These are phyloP conservation scores for Pseudochaenichthys georgianus DNA, from an alignment of 2,797 vertebrate genomes.

Conservation along the genomic window DNA sequence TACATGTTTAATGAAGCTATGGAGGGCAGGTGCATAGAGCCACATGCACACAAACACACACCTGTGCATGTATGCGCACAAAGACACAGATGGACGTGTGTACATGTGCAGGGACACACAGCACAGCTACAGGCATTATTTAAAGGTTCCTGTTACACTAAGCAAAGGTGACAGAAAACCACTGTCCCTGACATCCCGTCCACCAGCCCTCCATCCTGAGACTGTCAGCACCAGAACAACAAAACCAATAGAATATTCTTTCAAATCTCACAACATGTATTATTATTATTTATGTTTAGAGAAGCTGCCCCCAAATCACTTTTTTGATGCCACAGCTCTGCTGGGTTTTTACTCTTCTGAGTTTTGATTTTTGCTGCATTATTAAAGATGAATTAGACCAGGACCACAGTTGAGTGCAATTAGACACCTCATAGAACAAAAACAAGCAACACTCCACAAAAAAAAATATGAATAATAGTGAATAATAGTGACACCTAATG, in stretches of 20 bases:
- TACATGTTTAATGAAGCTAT: constrained; percentile 80
- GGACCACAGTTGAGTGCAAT: background rate
- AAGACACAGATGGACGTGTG: background rate
- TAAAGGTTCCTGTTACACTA: constrained; percentile 58
- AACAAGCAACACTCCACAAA: background rate
- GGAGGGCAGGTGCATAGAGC: constrained; percentile 49
- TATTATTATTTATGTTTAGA: background rate
- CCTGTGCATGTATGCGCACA: constrained; percentile 2
- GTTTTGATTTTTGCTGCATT: constrained; percentile 5
- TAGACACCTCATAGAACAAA: background rate
- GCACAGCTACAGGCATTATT: constrained; percentile 17
- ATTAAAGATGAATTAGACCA: background rate
- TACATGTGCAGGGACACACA: background rate
- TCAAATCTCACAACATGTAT: background rate
- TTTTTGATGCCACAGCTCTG: background rate
- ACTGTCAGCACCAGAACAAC: constrained; percentile 3
- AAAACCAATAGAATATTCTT: constrained; percentile 2
- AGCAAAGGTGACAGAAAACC: constrained; percentile 58
- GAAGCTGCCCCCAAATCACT: background rate
- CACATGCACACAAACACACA: constrained; percentile 29
- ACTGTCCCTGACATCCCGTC: constrained; percentile 21
- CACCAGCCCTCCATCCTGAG: constrained; percentile 10
- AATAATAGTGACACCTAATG: no score
- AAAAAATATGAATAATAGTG: no score
- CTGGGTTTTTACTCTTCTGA: background rate